A percentile compares a stretch with the other conserved stretches of the same genome.
Evolutionary conservation across 2,797 vertebrate genomes (phyloP).

Genomic region (Okamejei kenojei): DNA sequence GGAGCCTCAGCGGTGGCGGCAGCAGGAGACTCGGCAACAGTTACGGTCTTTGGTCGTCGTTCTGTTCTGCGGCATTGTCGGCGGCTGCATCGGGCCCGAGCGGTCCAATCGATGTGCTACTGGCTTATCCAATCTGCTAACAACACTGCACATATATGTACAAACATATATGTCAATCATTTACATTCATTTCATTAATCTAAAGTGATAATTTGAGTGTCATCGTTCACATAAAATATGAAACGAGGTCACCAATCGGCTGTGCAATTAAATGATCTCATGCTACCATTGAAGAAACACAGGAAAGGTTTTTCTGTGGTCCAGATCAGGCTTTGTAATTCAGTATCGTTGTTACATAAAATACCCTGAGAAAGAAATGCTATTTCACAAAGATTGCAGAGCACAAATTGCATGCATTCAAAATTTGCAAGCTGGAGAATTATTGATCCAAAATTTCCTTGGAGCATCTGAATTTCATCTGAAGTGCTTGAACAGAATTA

Average conservation of each 20-base stretch:
- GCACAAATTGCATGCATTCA: neutral
- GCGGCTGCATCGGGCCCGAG: too few species aligned
- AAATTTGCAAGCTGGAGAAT: neutral
- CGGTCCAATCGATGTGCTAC: too few species aligned
- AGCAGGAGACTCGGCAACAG: too few species aligned
- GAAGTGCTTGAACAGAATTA: neutral
- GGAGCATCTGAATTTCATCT: neutral
- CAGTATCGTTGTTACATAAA: neutral
- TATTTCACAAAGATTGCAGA: neutral
- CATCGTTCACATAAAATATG: neutral
- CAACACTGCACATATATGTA: too few species aligned
- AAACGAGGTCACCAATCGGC: neutral
- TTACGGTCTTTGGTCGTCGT: too few species aligned
- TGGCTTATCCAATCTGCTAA: too few species aligned
- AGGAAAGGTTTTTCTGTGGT: too few species aligned
- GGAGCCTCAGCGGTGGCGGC: too few species aligned
- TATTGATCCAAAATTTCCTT: neutral
- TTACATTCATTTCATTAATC: neutral
- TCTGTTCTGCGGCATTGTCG: too few species aligned
- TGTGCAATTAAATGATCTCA: neutral
- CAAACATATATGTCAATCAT: too few species aligned
- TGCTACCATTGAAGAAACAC: neutral
- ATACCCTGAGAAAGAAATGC: neutral
- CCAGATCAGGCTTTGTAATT: neutral
- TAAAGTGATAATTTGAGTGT: neutral